A percentile compares a stretch with the other conserved stretches of the same genome.
Evolutionary conservation across 1,140 invertebrate genomes (phyloP).

Genomic region (Drosophila azteca): DNA sequence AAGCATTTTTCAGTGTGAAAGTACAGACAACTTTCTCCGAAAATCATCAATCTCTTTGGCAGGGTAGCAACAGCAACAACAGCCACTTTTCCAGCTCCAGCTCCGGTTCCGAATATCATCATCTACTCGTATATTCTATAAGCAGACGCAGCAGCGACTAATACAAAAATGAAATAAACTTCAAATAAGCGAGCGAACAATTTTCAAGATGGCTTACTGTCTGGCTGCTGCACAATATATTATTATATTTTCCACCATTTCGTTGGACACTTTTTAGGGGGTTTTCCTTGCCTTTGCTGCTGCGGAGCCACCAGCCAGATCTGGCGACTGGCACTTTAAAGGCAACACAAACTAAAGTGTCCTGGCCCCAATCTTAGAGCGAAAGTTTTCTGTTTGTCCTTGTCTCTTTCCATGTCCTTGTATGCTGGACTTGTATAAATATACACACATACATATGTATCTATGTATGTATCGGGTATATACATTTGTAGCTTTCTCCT

Average conservation of each 20-base stretch:
- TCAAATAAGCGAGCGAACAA: conserved; percentile 48
- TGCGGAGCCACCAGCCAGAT: not conserved
- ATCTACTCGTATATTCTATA: no score
- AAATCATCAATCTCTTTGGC: no score
- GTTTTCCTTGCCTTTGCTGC: not conserved
- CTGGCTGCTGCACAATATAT: conserved; percentile 9
- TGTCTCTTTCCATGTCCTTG: conserved; percentile 6
- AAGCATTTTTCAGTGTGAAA: no score
- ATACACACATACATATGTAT: conserved; percentile 6
- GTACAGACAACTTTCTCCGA: no score
- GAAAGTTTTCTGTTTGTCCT: conserved; percentile 40
- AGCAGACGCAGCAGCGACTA: not conserved
- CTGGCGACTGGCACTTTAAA: conserved; percentile 7
- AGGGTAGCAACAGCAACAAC: no score
- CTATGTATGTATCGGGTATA: conserved; percentile 14
- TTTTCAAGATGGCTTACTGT: conserved; percentile 43
- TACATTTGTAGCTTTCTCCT: conserved; percentile 48
- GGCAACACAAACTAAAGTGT: conserved; percentile 8
- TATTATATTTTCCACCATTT: no score
- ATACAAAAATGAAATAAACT: conserved; percentile 37
- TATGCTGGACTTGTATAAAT: conserved; percentile 32
- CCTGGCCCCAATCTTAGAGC: conserved; percentile 14
- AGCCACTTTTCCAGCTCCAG: no score
- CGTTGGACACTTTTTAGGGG: no score
- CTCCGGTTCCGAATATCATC: no score